Evolutionary conservation across 2,888 invertebrate species (phyloP).

Genomic region (Drosophila pegasa): DNA sequence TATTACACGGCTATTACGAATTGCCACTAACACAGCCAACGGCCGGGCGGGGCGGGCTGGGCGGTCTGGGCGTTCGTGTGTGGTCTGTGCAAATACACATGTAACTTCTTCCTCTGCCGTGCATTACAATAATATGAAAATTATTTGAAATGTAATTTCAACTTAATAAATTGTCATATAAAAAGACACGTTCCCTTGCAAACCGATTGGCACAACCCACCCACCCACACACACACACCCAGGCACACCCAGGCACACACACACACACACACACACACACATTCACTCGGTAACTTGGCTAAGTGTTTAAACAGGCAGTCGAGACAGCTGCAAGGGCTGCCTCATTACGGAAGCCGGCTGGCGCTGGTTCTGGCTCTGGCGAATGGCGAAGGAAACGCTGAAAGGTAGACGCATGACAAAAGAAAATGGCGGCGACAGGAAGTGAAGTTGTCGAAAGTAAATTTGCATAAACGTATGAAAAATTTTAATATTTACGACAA

Average conservation of each 20-base stretch:
- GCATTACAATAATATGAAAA: slow-evolving; percentile 74
- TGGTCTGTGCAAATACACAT: slow-evolving; percentile 12
- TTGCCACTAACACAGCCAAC: slow-evolving; percentile 37
- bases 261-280: slow-evolving; percentile 4
- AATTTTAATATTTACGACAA: slow-evolving; percentile 79
- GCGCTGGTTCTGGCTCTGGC: too few relatives aligned
- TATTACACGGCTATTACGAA: slow-evolving; percentile 71
- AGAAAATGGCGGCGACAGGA: slow-evolving; percentile 55
- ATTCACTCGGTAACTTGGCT: slow-evolving; percentile 21
- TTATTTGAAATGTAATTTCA: slow-evolving; percentile 78
- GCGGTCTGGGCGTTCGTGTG: too few relatives aligned
- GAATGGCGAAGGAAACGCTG: slow-evolving; percentile 14
- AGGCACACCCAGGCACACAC: slow-evolving; percentile 7
- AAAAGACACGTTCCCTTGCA: slow-evolving; percentile 24
- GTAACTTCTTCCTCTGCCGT: slow-evolving; percentile 45
- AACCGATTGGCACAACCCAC: slow-evolving; percentile 14
- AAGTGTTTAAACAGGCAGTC: slow-evolving; percentile 59
- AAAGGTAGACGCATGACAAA: slow-evolving; percentile 18
- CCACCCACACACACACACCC: slow-evolving; percentile 11
- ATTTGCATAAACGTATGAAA: slow-evolving; percentile 79
- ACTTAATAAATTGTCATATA: slow-evolving; percentile 74
- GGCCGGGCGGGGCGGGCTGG: too few relatives aligned
- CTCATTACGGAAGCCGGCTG: slow-evolving; percentile 65
- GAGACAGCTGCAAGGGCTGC: slow-evolving; percentile 43
- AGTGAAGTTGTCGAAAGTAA: slow-evolving; percentile 75